Evolutionary conservation across 2,888 invertebrate species (phyloP).

Genomic region (Pollenia amentaria): DNA sequence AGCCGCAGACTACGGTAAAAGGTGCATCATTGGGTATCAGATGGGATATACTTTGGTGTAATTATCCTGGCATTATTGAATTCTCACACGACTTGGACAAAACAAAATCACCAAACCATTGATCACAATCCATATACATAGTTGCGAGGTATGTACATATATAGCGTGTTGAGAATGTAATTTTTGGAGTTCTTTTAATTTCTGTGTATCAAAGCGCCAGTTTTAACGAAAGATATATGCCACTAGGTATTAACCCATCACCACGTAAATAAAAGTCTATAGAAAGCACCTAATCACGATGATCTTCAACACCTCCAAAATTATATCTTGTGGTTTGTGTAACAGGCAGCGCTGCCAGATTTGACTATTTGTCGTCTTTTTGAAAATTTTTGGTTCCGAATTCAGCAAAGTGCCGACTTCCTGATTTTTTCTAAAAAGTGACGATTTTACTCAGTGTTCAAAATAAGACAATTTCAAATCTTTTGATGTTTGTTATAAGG

Average conservation of each 20-base stretch:
- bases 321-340: too few species aligned
- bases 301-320: constrained; percentile 98
- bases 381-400: too few species aligned
- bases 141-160: constrained; percentile 98
- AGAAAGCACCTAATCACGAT: constrained; percentile 95
- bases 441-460: too few species aligned
- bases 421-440: too few species aligned
- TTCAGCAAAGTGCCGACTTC: too few species aligned
- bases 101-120: constrained; percentile 98
- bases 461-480: too few species aligned
- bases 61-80: constrained; percentile 95
- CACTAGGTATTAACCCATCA: constrained; percentile 96
- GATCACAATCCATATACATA: constrained; percentile 99
- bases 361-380: too few species aligned
- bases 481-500: too few species aligned
- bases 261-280: constrained; percentile 94
- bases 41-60: constrained; percentile 90
- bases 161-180: constrained; percentile 98
- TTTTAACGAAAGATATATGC: constrained; percentile 99
- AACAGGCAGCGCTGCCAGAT: too few species aligned
- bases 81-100: constrained; percentile 99
- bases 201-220: constrained; percentile 94
- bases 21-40: constrained; percentile 90
- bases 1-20: constrained; percentile 94
- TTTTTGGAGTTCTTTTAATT: constrained; percentile 94